Evolutionary conservation across 2,113 vertebrate genomes (phyloP).

Genomic region (Zonotrichia leucophrys): DNA sequence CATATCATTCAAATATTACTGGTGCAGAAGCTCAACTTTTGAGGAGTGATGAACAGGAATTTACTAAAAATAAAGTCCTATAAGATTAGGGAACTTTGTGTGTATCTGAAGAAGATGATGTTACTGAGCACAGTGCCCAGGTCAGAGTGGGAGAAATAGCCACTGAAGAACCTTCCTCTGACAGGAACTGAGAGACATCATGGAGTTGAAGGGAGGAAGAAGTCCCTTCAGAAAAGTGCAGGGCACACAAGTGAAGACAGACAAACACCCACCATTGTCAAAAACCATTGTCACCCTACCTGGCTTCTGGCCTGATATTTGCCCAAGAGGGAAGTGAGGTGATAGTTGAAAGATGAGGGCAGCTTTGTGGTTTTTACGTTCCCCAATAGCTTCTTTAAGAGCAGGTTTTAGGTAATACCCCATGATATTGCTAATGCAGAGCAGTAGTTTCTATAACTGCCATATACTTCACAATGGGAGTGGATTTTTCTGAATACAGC

Average conservation of each 20-base stretch:
- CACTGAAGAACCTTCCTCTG: neutral
- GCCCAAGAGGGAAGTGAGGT: neutral
- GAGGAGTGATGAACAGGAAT: neutral
- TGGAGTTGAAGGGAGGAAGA: neutral
- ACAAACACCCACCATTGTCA: neutral
- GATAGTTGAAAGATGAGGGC: neutral
- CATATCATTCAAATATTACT: neutral
- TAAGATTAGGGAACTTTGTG: neutral
- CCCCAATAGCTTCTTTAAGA: neutral
- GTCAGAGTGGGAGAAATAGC: neutral
- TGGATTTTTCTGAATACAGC: neutral
- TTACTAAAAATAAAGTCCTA: neutral
- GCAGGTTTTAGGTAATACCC: neutral
- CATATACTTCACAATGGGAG: neutral
- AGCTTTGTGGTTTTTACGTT: neutral
- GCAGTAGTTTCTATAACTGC: neutral
- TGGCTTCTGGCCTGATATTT: neutral
- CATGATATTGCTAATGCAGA: neutral
- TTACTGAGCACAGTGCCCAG: neutral
- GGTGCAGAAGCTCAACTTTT: neutral
- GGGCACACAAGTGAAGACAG: fast-evolving
- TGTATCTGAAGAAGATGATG: neutral
- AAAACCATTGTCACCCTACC: neutral
- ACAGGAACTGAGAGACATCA: neutral
- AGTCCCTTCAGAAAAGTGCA: neutral